Evolutionary conservation across 2,113 vertebrate species (phyloP), one percentile per base, ranked within the genome.

Genomic region (Gobio gobio): DNA sequence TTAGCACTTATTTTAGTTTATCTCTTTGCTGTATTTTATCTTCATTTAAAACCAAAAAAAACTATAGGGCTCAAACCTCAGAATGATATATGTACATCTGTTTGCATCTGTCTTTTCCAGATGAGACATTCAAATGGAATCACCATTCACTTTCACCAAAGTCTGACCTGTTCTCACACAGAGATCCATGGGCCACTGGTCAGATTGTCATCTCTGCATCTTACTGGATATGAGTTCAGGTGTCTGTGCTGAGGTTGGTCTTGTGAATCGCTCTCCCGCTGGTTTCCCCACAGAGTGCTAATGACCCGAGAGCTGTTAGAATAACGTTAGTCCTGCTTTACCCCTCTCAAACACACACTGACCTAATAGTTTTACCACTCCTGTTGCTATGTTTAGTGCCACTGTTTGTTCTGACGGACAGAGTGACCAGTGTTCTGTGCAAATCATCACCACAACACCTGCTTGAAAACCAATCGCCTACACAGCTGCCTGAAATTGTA

Each of bases 311-410:
- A 93, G 90, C 89, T 92, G 91, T 93, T 92, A 88, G 82, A 85
- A 91, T 86, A 91, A 85, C 85, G 88, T 90, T 91, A 86, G 85
- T 79, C 86, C 91, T 87, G 63, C 58, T 82, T 70, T 33, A 26
- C 64, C 66, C 58, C 78, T 40, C 49, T 26, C 26, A 63, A 51
- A 49, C 84, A 80, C 85, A 79, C 86, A 51, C 87, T 90, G 91
- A 87, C 76, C 87, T 91, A 91, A 92, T 90, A 89, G 7, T 18
- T 95, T 95, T 95, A 92, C 93, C 93, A 93, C 90, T 95, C 93
- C 91, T 77, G 84, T 88, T 85, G 85, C 86, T 83, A 89, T 83
- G 90, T 93, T 89, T 87, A 90, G 74, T 90, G 85, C 84, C 85
- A 86, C 78, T 85, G 79, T 14, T 74, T 43, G 86, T 74, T 80